Evolutionary conservation across 2,797 vertebrate species (phyloP), one percentile per base, ranked within the genome.

Genomic region (Allobates femoralis): DNA sequence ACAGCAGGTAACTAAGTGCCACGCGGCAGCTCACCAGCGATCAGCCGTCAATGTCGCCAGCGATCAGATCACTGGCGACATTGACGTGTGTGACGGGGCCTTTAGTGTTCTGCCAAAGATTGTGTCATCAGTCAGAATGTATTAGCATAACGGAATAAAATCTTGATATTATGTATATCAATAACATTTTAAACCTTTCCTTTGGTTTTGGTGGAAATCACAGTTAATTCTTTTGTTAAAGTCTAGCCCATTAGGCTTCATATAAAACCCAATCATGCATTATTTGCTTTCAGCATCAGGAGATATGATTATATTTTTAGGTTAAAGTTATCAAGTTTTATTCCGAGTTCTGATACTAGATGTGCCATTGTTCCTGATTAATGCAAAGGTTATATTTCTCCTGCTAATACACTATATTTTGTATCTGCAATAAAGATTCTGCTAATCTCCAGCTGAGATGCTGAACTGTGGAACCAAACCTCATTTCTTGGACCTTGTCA

Each of bases 401-500:
- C 34, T 58, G 67, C 46, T 79, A 83, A 84, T 87, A 79, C 67
- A 79, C 62, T 73, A 34, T 69, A 79, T 19, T 85, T 81, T 85
- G 69, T 75, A 84, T 50, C 87, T 81, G 67, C 78, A 85, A 88
- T 88, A 93, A 92, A 92, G 92, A 94, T 93, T 93, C 91, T 91
- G 89, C 93, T 95, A 94, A 94, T 95, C 94, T 94, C 92, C 91
- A 92, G 93, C 90, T 90, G 91, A 93, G 93, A 93, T 91, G 92
- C 92, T 91, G 92, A 93, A 93, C 92, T 91, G 90, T 76, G 91
- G 91, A 92, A 93, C 91, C 92, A 91, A 91, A 93, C 91, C 90
- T 89, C 90, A 89, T 85, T 92, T 90, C 28, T 84, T 94, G 92
- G 92, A 93, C 92, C 92, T 95, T 93, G 92, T 91, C 93, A 93